phyloP scores from a whole-genome alignment of 2,797 vertebrate species.

The Merluccius polli region DNA sequence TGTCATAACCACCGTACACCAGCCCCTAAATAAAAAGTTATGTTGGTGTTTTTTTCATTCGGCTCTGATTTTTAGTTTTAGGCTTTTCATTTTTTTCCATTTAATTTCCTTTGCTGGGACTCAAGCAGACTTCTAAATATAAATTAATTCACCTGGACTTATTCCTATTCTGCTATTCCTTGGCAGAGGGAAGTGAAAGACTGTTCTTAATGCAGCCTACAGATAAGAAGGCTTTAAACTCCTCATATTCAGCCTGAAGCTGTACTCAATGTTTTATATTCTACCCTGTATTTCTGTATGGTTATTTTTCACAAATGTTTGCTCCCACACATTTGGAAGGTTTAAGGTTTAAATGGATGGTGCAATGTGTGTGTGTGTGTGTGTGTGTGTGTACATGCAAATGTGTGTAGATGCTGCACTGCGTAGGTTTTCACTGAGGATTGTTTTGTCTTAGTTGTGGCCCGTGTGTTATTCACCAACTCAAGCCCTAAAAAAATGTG shows the following conservation, averaged over 20 bases:
- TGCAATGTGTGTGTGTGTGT: slow-evolving; percentile 3
- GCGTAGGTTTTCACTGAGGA: not conserved
- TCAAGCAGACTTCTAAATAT: slow-evolving; percentile 35
- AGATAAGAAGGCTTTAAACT: slow-evolving; percentile 65
- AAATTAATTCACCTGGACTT: slow-evolving; percentile 47
- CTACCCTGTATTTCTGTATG: slow-evolving; percentile 55
- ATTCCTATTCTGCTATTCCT: slow-evolving; percentile 47
- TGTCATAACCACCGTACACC: not conserved
- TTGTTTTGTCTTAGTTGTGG: not conserved
- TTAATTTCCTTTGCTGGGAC: slow-evolving; percentile 21
- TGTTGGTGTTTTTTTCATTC: slow-evolving; percentile 16
- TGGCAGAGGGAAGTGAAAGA: slow-evolving; percentile 49
- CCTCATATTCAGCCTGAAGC: slow-evolving; percentile 34
- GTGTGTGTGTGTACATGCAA: not conserved
- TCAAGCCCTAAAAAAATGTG: not conserved
- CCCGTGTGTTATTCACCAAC: not conserved
- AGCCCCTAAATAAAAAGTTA: not conserved
- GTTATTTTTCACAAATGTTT: slow-evolving; percentile 60
- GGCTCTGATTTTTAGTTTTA: slow-evolving; percentile 42
- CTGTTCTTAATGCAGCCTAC: slow-evolving; percentile 53
- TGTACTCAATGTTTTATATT: slow-evolving; percentile 57
- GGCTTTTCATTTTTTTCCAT: slow-evolving; percentile 13
- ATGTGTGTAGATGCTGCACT: not conserved
- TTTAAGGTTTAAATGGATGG: slow-evolving; percentile 9
- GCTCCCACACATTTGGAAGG: slow-evolving; percentile 38